These are phyloP conservation scores for Crocidura indochinensis DNA, from an alignment of 2,797 vertebrate species.

Conservation along the genomic window DNA sequence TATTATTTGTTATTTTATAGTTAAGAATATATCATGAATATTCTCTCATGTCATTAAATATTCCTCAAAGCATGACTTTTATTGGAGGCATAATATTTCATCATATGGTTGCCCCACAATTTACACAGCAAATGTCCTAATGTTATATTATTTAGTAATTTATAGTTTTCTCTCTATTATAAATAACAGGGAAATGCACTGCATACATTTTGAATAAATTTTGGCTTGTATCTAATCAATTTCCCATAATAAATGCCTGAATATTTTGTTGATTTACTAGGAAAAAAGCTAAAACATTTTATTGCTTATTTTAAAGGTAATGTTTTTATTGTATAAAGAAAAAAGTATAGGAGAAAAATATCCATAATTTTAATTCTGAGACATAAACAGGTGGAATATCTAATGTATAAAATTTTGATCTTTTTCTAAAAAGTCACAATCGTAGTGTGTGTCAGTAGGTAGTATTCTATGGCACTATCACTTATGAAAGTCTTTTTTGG, in stretches of 20 bases:
- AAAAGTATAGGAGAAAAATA: slow-evolving; percentile 56
- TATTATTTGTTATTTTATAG: slow-evolving; percentile 17
- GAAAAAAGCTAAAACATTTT: slow-evolving; percentile 60
- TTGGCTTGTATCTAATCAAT: slow-evolving; percentile 48
- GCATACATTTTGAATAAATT: slow-evolving; percentile 61
- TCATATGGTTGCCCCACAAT: slow-evolving; percentile 59
- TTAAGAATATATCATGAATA: slow-evolving; percentile 49
- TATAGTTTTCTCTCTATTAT: slow-evolving; percentile 65
- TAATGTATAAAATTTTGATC: not conserved
- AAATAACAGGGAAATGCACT: slow-evolving; percentile 61
- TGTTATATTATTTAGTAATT: slow-evolving; percentile 71
- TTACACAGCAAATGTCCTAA: slow-evolving; percentile 51
- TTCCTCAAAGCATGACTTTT: slow-evolving; percentile 65
- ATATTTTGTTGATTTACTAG: slow-evolving; percentile 59
- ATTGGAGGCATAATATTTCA: slow-evolving; percentile 70
- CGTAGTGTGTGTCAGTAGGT: not conserved
- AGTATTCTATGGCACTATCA: not conserved
- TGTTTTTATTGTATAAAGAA: slow-evolving; percentile 24
- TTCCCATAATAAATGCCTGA: slow-evolving; percentile 53
- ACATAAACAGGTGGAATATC: slow-evolving; percentile 35
- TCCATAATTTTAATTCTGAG: not conserved
- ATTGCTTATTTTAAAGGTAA: slow-evolving; percentile 65
- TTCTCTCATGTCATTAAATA: slow-evolving; percentile 59
- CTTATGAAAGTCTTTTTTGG: slow-evolving; percentile 25
- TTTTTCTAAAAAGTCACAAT: not conserved